phyloP scores from a whole-genome alignment of 2,113 vertebrate genomes.

The Bucco capensis region DNA sequence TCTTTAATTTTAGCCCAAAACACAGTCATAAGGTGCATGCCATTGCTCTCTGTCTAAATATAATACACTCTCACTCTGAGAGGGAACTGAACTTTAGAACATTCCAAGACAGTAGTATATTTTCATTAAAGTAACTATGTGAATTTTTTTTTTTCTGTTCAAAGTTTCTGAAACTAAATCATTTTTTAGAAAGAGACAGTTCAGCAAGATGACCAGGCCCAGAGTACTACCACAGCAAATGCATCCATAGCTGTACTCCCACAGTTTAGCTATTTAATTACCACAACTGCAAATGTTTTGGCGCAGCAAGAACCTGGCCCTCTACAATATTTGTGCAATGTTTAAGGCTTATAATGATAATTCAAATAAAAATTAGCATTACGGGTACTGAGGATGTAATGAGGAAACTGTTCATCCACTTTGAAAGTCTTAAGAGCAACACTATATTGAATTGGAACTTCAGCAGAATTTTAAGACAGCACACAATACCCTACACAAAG shows the following conservation, averaged over 20 bases:
- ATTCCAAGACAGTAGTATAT: neutral
- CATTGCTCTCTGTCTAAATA: neutral
- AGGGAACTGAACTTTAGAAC: neutral
- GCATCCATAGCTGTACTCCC: neutral
- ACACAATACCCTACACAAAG: neutral
- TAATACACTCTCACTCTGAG: neutral
- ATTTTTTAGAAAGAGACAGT: neutral
- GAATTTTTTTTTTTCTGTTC: neutral
- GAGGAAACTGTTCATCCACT: neutral
- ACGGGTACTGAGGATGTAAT: neutral
- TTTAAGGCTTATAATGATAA: neutral
- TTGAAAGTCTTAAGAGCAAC: rapidly evolving
- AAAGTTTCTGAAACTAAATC: neutral
- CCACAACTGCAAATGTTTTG: neutral
- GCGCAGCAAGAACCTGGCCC: neutral
- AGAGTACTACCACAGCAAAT: neutral
- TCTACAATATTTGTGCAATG: neutral
- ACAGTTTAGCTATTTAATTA: neutral
- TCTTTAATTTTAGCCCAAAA: neutral
- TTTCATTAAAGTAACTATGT: neutral
- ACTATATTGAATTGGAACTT: neutral
- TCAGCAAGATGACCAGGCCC: neutral
- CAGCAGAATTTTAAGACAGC: neutral
- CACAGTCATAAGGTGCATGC: neutral
- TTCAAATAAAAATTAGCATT: neutral